These are phyloP conservation scores for Bellardia pandia DNA, from an alignment of 2,888 invertebrate genomes.

Conservation along the genomic window DNA sequence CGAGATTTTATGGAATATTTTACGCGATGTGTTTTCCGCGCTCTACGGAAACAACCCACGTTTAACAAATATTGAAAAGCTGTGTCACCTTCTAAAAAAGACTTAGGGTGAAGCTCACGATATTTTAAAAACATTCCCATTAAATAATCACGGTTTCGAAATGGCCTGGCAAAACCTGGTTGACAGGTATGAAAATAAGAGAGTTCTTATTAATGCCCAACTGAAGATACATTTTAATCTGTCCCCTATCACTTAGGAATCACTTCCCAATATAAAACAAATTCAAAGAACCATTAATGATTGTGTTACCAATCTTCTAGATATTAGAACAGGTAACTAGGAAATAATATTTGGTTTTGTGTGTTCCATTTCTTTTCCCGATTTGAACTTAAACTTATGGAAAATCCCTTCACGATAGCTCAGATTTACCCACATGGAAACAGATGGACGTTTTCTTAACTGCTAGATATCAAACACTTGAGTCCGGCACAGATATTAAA, in stretches of 20 bases:
- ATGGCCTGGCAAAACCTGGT: too few species aligned
- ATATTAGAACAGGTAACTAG: not conserved
- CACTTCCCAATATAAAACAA: not conserved
- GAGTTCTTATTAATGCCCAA: not conserved
- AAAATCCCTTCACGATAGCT: not conserved
- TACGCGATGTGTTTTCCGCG: too few species aligned
- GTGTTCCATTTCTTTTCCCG: not conserved
- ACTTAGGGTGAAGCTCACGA: too few species aligned
- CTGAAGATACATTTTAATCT: not conserved
- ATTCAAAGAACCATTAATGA: conserved; percentile 16
- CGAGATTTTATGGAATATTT: too few species aligned
- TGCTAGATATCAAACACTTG: not conserved
- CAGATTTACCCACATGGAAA: not conserved
- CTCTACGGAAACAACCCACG: too few species aligned
- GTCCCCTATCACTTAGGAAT: not conserved
- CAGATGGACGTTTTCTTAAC: conserved; percentile 17
- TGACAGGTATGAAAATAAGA: too few species aligned
- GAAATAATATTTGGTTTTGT: conserved; percentile 12
- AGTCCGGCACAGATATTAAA: conserved; percentile 15
- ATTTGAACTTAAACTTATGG: not conserved
- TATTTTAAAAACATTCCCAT: too few species aligned
- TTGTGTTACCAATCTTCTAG: not conserved
- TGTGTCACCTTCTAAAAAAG: too few species aligned
- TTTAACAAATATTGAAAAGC: too few species aligned
- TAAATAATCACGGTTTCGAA: too few species aligned